phyloP scores from a whole-genome alignment of 2,113 vertebrate species.

The Microtus pennsylvanicus region DNA sequence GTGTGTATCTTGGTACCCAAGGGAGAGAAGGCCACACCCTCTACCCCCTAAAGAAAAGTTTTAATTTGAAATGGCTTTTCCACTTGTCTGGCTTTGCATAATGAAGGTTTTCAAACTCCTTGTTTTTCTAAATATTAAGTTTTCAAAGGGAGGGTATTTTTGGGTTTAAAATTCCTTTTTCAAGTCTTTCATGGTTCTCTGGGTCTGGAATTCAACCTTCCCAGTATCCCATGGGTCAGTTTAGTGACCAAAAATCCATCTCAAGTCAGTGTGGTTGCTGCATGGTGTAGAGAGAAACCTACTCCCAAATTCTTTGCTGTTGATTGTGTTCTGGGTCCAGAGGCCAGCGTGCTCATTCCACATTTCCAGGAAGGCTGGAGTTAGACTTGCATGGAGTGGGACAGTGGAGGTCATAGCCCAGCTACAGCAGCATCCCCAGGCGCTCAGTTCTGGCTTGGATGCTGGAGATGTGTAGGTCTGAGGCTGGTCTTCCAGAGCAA shows the following conservation, averaged over 20 bases:
- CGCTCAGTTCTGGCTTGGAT: neutral
- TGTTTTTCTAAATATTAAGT: constrained; percentile 66
- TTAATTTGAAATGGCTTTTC: constrained; percentile 61
- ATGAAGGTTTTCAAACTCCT: neutral
- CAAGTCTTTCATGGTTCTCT: constrained; percentile 19
- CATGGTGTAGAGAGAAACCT: neutral
- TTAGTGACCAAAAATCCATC: neutral
- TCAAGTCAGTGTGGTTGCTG: neutral
- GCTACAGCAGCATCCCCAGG: no score
- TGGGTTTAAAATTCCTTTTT: constrained; percentile 23
- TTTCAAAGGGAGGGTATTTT: constrained; percentile 67
- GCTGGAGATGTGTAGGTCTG: neutral
- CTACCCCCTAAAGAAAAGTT: constrained; percentile 45
- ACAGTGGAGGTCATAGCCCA: neutral
- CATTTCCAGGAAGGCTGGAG: neutral
- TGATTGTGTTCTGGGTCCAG: neutral
- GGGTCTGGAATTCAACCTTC: constrained; percentile 25
- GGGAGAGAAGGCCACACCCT: neutral
- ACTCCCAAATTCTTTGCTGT: neutral
- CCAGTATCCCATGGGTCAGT: neutral
- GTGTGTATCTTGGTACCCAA: constrained; percentile 18
- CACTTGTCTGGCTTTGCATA: constrained; percentile 39
- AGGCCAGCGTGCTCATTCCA: neutral
- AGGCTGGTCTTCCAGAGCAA: neutral
- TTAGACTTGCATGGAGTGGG: neutral